Evolutionary conservation across 1,140 invertebrate species (phyloP).

Genomic region (Sminthurinus signatus): DNA sequence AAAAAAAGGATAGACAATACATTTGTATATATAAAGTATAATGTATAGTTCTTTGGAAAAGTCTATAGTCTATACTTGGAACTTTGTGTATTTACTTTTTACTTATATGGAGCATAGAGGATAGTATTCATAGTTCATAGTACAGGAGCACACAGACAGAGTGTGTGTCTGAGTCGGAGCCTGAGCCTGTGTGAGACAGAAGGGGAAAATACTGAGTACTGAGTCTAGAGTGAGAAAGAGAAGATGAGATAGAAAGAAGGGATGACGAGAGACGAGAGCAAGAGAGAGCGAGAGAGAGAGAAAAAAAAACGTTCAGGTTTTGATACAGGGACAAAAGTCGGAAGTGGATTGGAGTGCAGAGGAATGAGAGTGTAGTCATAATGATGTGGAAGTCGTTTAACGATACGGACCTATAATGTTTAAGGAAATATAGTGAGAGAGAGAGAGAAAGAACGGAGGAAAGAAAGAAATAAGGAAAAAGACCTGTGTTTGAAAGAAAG

Average conservation of each 20-base stretch:
- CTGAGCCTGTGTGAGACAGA: too few species aligned
- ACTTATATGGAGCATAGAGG: too few species aligned
- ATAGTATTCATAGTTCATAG: too few species aligned
- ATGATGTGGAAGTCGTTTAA: slow-evolving; percentile 28
- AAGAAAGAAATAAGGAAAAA: slow-evolving; percentile 44
- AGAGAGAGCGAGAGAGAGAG: slow-evolving; percentile 4
- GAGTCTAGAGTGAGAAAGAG: not conserved
- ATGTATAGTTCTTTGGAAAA: too few species aligned
- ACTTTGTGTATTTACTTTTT: too few species aligned
- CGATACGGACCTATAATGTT: slow-evolving; percentile 7
- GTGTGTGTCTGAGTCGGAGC: too few species aligned
- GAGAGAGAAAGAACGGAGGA: slow-evolving; percentile 45
- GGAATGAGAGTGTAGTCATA: slow-evolving; percentile 17
- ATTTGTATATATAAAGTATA: too few species aligned
- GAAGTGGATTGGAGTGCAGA: slow-evolving; percentile 4
- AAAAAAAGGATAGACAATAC: too few species aligned
- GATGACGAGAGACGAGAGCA: too few species aligned
- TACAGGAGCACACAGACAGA: too few species aligned
- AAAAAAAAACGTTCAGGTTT: not conserved
- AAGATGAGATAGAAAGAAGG: not conserved
- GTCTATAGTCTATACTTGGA: too few species aligned
- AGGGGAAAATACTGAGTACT: too few species aligned
- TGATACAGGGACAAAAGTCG: not conserved
- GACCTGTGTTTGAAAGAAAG: slow-evolving; percentile 31
- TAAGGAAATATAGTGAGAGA: slow-evolving; percentile 44